phyloP scores from a whole-genome alignment of 2,797 vertebrate species.

The Pteronotus mesoamericanus region DNA sequence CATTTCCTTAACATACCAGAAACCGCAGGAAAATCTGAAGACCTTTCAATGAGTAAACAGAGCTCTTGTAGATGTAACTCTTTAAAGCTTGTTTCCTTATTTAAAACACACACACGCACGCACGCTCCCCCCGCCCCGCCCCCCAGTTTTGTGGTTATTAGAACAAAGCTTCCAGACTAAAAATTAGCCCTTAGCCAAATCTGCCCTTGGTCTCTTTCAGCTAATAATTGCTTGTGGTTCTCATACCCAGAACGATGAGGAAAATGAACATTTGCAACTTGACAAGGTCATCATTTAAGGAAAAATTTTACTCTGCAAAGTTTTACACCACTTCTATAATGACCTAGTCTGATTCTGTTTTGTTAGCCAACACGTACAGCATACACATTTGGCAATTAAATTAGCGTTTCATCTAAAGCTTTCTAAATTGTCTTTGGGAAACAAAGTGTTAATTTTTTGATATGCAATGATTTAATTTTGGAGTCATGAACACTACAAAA shows the following conservation, averaged over 20 bases:
- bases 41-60: not conserved
- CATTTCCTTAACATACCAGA: not conserved
- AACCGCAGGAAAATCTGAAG: not conserved
- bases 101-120: too few species aligned
- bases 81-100: not conserved
- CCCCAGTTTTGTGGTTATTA: not conserved
- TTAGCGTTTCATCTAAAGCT: conserved; percentile 4
- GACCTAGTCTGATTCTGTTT: conserved; percentile 11
- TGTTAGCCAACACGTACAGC: not conserved
- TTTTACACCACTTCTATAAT: not conserved
- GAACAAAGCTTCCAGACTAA: conserved; percentile 50
- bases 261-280: not conserved
- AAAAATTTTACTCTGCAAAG: not conserved
- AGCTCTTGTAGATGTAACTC: not conserved
- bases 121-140: too few species aligned
- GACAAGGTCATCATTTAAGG: not conserved
- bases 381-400: conserved; percentile 2
- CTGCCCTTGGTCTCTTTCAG: not conserved
- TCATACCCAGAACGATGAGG: not conserved
- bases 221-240: not conserved
- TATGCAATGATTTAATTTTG: conserved; percentile 21
- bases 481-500: not conserved
- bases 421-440: conserved; percentile 51
- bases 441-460: not conserved
- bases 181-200: conserved; percentile 4